A percentile compares a stretch with the other conserved stretches of the same genome.
phyloP scores from a whole-genome alignment of 2,797 vertebrate species.

The Tapirus indicus region DNA sequence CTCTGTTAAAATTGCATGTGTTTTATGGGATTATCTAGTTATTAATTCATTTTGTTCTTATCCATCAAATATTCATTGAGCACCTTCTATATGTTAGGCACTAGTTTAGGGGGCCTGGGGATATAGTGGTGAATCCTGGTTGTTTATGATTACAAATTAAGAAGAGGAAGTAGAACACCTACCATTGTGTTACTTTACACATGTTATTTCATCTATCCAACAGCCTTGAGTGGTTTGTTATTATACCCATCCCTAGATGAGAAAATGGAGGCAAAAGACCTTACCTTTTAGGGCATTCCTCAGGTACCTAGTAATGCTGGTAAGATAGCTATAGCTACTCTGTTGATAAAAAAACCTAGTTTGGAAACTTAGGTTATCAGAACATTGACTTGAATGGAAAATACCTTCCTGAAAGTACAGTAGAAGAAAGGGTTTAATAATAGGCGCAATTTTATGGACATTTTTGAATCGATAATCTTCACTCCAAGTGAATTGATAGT shows the following conservation, averaged over 20 bases:
- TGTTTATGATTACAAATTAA: conserved; percentile 45
- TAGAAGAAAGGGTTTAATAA: conserved; percentile 29
- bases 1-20: conserved; percentile 5
- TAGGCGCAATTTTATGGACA: not conserved
- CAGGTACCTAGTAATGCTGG: not conserved
- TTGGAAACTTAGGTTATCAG: conserved; percentile 23
- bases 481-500: conserved; percentile 23
- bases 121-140: conserved; percentile 14
- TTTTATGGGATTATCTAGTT: conserved; percentile 1
- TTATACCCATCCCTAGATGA: not conserved
- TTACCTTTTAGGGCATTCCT: conserved; percentile 10
- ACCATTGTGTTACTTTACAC: not conserved
- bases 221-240: conserved; percentile 13
- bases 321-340: conserved; percentile 16
- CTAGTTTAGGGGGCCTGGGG: not conserved
- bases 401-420: conserved; percentile 10
- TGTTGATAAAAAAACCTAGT: conserved; percentile 1
- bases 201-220: not conserved
- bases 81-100: conserved; percentile 16
- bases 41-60: conserved; percentile 37
- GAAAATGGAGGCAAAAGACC: not conserved
- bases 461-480: conserved; percentile 47
- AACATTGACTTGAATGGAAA: conserved; percentile 44
- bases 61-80: not conserved
- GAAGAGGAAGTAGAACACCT: not conserved